Base-by-base conservation (phyloP, 2,888 invertebrate species). In the Caenorhabditis sp. region DNA sequence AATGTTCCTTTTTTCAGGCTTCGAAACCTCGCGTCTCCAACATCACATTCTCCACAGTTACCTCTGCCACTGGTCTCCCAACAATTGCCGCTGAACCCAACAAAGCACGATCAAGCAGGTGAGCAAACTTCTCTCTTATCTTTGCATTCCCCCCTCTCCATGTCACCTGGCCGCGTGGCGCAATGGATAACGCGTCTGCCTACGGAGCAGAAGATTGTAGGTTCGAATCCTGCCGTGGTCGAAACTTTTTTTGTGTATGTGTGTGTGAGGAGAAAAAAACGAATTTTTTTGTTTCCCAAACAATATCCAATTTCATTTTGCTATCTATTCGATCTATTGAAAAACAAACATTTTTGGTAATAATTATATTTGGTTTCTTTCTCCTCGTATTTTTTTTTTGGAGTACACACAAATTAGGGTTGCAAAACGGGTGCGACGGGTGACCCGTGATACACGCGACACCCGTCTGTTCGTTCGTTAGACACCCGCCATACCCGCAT, bases 11-110 rank as follows among this genome's bases (percentile, higher is more conserved):
- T 52, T 84, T 85, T 63, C 81, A 87, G 87, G 73, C 81, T 1
- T 83, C 84, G n/a, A 87, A 87, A 77, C 83, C 86, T 10, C 83
- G 86, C 7, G 84, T 87, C 20, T 79, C 83, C 23, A 85, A 84
- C 63, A 89, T 89, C 77, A 90, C 90, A 14, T 90, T 90, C 88
- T 90, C 90, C 3, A 90, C 90, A 36, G 90, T 90, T 26, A 90
- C 90, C 23, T 88, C 88, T 43, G 90, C 90, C 63, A 90, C 90
- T 1, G 91, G 91, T 54, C 89, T 91, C 89, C 91, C 91, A n/a
- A 91, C 91, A 1, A 88, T 91, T 36, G 91, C 91, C 77, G 90
- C 91, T 17, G 91, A 91, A 81, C 91, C 91, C 26, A 87, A 87
- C 62, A 83, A 89, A 64, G 88, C 89, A 63, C 84, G 90, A 31